A percentile compares a stretch with the other conserved stretches of the same genome.
Conservation (phyloP, 1,140 invertebrate species). For the Hyphantria cunea region DNA sequence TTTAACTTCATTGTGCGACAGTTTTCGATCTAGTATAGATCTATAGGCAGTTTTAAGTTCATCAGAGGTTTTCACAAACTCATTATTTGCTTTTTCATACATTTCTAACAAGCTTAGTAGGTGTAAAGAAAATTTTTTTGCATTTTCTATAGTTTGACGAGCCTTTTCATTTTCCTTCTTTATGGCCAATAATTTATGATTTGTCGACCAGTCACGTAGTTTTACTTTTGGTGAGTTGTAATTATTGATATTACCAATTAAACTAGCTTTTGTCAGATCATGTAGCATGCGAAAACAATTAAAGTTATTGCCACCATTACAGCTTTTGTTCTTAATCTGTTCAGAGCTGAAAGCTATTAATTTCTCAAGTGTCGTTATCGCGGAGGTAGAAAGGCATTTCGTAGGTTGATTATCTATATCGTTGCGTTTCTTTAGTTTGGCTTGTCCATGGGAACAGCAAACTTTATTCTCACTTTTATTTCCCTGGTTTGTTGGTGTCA, state of each 20-base stretch:
- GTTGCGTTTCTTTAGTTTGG: too few relatives aligned
- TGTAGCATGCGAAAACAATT: not conserved
- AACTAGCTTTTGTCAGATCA: not conserved
- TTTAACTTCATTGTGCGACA: too few relatives aligned
- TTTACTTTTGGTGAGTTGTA: not conserved
- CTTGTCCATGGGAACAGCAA: too few relatives aligned
- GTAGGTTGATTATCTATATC: too few relatives aligned
- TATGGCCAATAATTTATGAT: not conserved
- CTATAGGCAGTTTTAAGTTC: conserved; percentile 39
- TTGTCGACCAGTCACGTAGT: not conserved
- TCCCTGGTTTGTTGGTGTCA: too few relatives aligned
- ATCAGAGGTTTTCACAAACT: conserved; percentile 46
- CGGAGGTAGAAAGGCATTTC: too few relatives aligned
- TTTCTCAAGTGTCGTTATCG: too few relatives aligned
- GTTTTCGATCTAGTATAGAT: not conserved
- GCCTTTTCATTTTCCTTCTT: conserved; percentile 38
- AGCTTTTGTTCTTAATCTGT: not conserved
- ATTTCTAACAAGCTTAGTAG: conserved; percentile 48
- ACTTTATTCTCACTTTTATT: too few relatives aligned
- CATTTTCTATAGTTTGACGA: conserved; percentile 43
- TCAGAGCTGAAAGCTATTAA: not conserved
- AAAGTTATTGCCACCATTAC: not conserved
- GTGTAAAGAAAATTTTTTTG: conserved; percentile 45
- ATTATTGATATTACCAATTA: not conserved
- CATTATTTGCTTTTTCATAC: conserved; percentile 53